Conservation (phyloP, 2,113 vertebrate species). For the Dasypus novemcinctus region DNA sequence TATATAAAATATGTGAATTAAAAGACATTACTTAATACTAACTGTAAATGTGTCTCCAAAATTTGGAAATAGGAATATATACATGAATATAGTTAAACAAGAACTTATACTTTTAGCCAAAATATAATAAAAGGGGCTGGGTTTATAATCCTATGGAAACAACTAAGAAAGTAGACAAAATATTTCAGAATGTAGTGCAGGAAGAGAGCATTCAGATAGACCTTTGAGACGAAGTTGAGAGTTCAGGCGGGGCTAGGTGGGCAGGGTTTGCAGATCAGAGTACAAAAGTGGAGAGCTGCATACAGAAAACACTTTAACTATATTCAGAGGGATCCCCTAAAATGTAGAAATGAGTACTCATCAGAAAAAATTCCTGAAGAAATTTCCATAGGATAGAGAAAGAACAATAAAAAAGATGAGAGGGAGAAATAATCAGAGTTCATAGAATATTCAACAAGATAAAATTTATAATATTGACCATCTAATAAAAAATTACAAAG, state of each 20-base stretch:
- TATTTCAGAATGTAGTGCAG: background rate
- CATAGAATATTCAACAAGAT: background rate
- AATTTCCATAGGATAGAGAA: background rate
- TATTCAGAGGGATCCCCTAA: background rate
- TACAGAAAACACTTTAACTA: background rate
- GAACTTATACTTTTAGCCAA: background rate
- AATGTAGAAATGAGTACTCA: background rate
- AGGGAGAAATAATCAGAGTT: background rate
- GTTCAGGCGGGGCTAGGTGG: too few species aligned
- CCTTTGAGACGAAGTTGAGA: background rate
- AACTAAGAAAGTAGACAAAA: background rate
- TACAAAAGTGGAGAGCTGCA: background rate
- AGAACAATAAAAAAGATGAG: background rate
- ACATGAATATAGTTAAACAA: background rate
- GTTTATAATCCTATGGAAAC: background rate
- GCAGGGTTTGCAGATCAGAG: too few species aligned
- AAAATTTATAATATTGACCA: background rate
- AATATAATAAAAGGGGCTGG: background rate
- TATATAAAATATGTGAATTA: background rate
- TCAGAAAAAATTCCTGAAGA: background rate
- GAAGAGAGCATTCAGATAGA: background rate
- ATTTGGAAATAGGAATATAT: background rate
- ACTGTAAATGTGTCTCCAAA: background rate
- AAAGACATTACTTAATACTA: background rate
- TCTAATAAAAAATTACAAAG: background rate